These are phyloP conservation scores for Beaufortia kweichowensis DNA, from an alignment of 2,113 vertebrate species.

Conservation along the genomic window DNA sequence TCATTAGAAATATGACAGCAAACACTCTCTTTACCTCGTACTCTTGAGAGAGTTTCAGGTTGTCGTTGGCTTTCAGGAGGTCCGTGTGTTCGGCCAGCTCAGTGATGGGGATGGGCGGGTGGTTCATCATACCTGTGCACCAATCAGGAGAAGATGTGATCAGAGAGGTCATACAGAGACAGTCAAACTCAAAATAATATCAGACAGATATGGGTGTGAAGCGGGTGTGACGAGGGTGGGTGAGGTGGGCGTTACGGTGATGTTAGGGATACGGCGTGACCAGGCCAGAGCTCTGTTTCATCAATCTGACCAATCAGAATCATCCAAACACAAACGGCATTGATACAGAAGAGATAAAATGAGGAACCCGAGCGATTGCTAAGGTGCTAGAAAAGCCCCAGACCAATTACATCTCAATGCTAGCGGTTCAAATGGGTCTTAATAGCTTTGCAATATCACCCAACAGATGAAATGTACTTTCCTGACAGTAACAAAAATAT, in stretches of 20 bases:
- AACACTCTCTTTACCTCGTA: conserved; percentile 95
- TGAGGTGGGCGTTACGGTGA: conserved; percentile 25
- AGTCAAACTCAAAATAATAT: neutral
- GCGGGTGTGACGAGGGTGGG: neutral
- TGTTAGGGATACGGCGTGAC: conserved; percentile 41
- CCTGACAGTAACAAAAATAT: conserved; percentile 57
- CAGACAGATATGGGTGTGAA: neutral
- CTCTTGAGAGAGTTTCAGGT: conserved; percentile 97
- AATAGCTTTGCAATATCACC: conserved; percentile 53
- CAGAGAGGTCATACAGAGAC: conserved; percentile 2
- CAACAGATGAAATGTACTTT: conserved; percentile 42
- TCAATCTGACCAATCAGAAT: conserved; percentile 4
- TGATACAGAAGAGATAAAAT: conserved; percentile 34
- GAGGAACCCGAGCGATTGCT: conserved; percentile 46
- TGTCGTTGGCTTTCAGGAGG: conserved; percentile 96
- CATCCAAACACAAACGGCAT: neutral
- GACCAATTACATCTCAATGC: conserved; percentile 55
- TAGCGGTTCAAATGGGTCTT: conserved; percentile 45
- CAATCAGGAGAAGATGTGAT: conserved; percentile 38
- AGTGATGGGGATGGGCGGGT: conserved; percentile 91
- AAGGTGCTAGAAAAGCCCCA: conserved; percentile 46
- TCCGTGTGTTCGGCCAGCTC: conserved; percentile 97
- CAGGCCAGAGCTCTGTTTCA: conserved; percentile 70
- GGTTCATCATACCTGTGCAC: conserved; percentile 92
- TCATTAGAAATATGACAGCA: no score